Base-by-base conservation (phyloP, 2,888 invertebrate genomes). In the Hirtodrosophila cameraria region DNA sequence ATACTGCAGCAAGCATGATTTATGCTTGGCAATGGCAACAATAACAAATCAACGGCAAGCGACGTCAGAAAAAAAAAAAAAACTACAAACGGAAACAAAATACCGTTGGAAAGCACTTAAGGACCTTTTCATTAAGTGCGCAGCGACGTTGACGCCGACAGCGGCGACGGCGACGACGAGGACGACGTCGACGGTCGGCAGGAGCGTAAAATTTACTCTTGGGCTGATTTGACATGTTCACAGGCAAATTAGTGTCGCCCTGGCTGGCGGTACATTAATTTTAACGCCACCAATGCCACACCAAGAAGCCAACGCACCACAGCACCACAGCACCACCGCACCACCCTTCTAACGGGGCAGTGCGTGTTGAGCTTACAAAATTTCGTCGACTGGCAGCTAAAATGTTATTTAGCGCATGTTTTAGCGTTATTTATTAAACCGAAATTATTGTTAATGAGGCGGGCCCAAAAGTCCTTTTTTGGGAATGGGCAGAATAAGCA, bases 81-180 rank as follows among this genome's bases (percentile, higher is more conserved):
- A 77, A 73, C 67, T 73, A 88, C 82, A 87, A 88, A 88, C 89
- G 89, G 88, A 88, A 88, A 88, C 88, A 88, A 89, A 89, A 86
- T 88, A 82, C 88, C 88, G 86, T 88, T 87, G 86, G 81, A 88
- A 88, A 88, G 88, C 83, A 89, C 88, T 88, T 88, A 87, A 87
- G 84, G 86, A 84, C 87, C 88, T 85, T 88, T 87, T 83, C 88
- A 88, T 86, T 87, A 87, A 84, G 87, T 81, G 82, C 66, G 68
- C 73, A 58, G 66, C 60, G 63, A 33, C 59, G 35, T 1, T 55
- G 28, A 27, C 48, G 31, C 30, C 55, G 30, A 30, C 46, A 27
- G 30, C 45, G 12, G 12, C 43, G 46, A 49, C 33, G 36, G 28
- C 53, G 35, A 18, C 12, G 12, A 28, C 20, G n/a, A 18, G 7